phyloP scores from a whole-genome alignment of 2,797 vertebrate genomes.

The Pagetopsis macropterus region DNA sequence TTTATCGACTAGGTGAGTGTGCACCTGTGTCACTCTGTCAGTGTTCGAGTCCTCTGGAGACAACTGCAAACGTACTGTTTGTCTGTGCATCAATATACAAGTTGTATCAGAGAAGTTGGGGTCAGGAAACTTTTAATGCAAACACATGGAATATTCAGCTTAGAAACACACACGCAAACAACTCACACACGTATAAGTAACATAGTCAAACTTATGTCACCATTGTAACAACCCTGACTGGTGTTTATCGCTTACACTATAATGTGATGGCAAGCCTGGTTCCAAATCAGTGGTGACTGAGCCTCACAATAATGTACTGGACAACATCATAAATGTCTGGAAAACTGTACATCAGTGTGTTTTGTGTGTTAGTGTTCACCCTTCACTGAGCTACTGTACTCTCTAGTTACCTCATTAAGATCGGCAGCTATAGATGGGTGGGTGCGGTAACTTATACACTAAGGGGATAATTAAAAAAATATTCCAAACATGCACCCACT shows the following conservation, averaged over 20 bases:
- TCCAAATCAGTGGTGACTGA: constrained; percentile 23
- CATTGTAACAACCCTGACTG: constrained; percentile 38
- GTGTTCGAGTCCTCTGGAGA: constrained; percentile 62
- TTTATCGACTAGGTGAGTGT: constrained; percentile 76
- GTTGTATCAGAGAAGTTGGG: constrained; percentile 53
- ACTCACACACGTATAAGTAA: constrained; percentile 1
- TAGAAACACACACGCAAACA: constrained; percentile 3
- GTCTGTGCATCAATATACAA: constrained; percentile 49
- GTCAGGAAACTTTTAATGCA: constrained; percentile 42
- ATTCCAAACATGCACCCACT: constrained; percentile 65
- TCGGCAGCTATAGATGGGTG: constrained; percentile 44
- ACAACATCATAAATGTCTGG: constrained; percentile 17
- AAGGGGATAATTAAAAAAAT: constrained; percentile 59
- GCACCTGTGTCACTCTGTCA: constrained; percentile 53
- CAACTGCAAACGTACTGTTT: constrained; percentile 48
- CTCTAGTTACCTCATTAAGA: constrained; percentile 45
- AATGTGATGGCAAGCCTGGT: constrained; percentile 7
- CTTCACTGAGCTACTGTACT: constrained; percentile 9
- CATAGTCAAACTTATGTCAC: constrained; percentile 43
- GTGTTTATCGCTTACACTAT: constrained; percentile 14
- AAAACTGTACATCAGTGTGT: not conserved
- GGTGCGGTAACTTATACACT: constrained; percentile 45
- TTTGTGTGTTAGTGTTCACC: not conserved
- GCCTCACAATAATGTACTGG: constrained; percentile 18
- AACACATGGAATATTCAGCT: constrained; percentile 12